Conservation (phyloP, 2,113 vertebrate species). For the Haemorhous mexicanus region DNA sequence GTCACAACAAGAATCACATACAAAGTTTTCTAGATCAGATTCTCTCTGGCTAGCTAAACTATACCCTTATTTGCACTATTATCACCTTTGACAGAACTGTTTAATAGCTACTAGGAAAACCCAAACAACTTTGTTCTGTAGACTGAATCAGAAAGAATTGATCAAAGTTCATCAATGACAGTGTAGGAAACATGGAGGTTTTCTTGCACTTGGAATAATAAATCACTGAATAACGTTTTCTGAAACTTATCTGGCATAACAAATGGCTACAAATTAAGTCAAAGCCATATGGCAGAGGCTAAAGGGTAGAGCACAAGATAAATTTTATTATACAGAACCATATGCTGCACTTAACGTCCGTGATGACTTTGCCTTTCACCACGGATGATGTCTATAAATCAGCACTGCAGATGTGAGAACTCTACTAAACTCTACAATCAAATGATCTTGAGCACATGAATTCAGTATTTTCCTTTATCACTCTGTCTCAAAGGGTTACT, state of each 20-base stretch:
- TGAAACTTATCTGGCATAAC: slow-evolving; percentile 28
- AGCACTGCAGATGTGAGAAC: not conserved
- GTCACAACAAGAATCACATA: not conserved
- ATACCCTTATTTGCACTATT: not conserved
- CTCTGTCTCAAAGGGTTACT: not conserved
- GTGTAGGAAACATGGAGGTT: not conserved
- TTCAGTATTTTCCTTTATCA: not conserved
- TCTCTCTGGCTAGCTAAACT: not conserved
- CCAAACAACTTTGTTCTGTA: not conserved
- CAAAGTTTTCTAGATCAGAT: not conserved
- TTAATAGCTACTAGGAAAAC: slow-evolving; percentile 23
- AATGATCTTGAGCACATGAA: not conserved
- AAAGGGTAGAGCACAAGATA: slow-evolving; percentile 24
- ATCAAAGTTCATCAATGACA: not conserved
- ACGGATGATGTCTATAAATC: slow-evolving; percentile 36
- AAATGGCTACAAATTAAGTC: slow-evolving; percentile 54
- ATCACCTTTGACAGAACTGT: not conserved
- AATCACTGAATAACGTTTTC: slow-evolving; percentile 44
- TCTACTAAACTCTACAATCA: not conserved
- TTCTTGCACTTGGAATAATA: slow-evolving; percentile 10
- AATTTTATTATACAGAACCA: slow-evolving; percentile 54
- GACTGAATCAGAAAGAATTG: slow-evolving; percentile 16
- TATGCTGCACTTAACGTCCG: slow-evolving; percentile 22
- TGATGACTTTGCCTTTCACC: slow-evolving; percentile 42
- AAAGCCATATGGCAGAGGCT: slow-evolving; percentile 50